Evolutionary conservation across 2,797 vertebrate species (phyloP), one percentile per base, ranked within the genome.

Genomic region (Serranus cabrilla): DNA sequence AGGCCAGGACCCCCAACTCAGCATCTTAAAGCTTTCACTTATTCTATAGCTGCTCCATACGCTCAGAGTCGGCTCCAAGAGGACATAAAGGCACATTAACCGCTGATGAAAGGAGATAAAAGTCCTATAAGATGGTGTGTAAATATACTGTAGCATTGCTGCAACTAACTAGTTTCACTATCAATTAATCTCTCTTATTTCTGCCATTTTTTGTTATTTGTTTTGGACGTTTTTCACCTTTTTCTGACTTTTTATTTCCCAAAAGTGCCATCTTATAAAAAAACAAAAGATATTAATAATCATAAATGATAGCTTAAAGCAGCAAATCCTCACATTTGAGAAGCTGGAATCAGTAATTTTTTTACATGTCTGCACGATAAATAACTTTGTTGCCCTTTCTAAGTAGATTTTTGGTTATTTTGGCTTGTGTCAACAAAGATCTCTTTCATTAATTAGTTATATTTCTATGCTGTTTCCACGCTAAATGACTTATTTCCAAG

Each of bases 1-100:
- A 86, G 89, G 81, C 70, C 74, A 69, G 47, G 82, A 86, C 81
- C 84, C 25, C 70, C 84, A 80, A 71, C 71, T 89, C 76, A 82
- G 86, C 77, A 76, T 81, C 63, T 90, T 77, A 81, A 89, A 87
- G 77, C 46, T 47, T 74, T 76, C 40, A 70, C 51, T 31, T 7
- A 0, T 23, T 82, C 71, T 82, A 64, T 72, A 63, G 82, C 56
- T 70, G 51, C 7, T 71, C 58, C 70, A 79, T 21, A 59, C 4
- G 6, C 61, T 71, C 49, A 34, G 52, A 39, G 5, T 39, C 20
- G n/a, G 7, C 5, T 16, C 17, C 25, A 37, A 81, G 55, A 42
- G 56, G 66, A 57, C 49, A 83, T 70, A 71, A 78, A 84, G 66
- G 55, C 61, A 52, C 50, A 47, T 70, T 65, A 74, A 69, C 27